Base-by-base conservation (phyloP, 2,113 vertebrate species). In the Nothoprocta pentlandii region DNA sequence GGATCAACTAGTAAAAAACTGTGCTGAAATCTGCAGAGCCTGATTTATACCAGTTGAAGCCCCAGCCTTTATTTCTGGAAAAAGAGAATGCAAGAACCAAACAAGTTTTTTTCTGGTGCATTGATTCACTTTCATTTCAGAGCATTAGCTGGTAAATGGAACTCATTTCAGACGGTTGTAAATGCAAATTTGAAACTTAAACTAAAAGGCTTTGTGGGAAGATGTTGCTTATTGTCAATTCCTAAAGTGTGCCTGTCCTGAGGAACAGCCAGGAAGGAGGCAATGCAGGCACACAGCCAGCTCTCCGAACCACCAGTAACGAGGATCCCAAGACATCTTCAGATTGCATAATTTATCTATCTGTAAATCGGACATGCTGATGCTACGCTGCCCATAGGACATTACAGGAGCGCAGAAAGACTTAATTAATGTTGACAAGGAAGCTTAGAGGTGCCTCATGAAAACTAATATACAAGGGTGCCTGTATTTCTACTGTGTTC, bases 271-370 rank as follows among this genome's bases (percentile, higher is more conserved):
- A 67, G 54, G 44, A n/a, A 34, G 77, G 70, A 47, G 80, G 36
- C 0, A 0, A 41, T 10, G 30, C 42, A 30, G 61, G 66, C 4
- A 0, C 3, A 4, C 21, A 46, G 67, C 58, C 77, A 80, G 68
- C 0, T 28, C 36, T 41, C 68, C 63, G 66, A 66, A 36, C 39
- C 28, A 10, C 41, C 56, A 47, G 61, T 64, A 28, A 3, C 53
- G 6, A 23, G 76, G 25, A 46, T 44, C 58, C 62, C 46, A 16
- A 10, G 56, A 25, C 16, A 2, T 2, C 34, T 47, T 39, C 64
- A 42, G 54, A 20, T 3, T 49, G 32, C 2, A 2, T 23, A 62
- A 47, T 61, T 12, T 73, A 67, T 22, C 20, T 39, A 28, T 16
- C 46, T 21, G 26, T 28, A 83, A 89, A 39, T 49, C 7, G 3